These are phyloP conservation scores for Ceratina calcarata DNA, from an alignment of 1,140 invertebrate genomes.

Conservation along the genomic window DNA sequence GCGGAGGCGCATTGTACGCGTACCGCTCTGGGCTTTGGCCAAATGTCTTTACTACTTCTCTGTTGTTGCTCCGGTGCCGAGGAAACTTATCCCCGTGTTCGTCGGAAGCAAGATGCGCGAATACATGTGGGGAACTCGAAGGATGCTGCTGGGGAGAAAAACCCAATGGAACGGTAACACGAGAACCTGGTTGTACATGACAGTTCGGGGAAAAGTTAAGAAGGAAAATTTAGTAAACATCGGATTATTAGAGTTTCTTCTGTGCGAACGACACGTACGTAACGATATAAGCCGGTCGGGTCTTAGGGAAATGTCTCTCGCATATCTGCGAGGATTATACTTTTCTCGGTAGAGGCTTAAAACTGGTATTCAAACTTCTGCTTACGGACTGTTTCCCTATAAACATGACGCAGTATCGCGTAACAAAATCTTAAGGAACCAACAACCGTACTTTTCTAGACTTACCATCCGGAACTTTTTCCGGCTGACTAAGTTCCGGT, in stretches of 20 bases:
- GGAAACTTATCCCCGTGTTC: conserved; percentile 14
- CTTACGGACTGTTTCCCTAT: background rate
- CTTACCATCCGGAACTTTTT: background rate
- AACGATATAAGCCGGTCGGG: too few species aligned
- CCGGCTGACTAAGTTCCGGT: background rate
- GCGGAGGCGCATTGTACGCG: conserved; percentile 17
- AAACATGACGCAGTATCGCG: too few species aligned
- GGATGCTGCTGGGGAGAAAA: background rate
- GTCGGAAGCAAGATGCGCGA: background rate
- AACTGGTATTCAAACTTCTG: background rate
- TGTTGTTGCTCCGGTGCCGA: conserved; percentile 22
- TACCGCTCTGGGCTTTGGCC: conserved; percentile 33
- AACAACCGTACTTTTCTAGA: too few species aligned
- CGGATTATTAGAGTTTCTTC: conserved; percentile 3
- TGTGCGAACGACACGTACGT: background rate
- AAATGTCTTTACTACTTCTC: conserved; percentile 59
- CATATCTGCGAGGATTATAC: background rate
- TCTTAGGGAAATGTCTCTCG: background rate
- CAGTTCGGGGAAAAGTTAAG: background rate
- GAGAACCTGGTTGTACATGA: background rate
- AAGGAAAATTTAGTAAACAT: background rate
- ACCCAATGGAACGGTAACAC: background rate
- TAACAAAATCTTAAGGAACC: too few species aligned
- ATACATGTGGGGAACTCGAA: background rate
- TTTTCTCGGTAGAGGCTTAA: background rate